Evolutionary conservation across 2,113 vertebrate genomes (phyloP), one percentile per base, ranked within the genome.

Genomic region (Rhineura floridana): DNA sequence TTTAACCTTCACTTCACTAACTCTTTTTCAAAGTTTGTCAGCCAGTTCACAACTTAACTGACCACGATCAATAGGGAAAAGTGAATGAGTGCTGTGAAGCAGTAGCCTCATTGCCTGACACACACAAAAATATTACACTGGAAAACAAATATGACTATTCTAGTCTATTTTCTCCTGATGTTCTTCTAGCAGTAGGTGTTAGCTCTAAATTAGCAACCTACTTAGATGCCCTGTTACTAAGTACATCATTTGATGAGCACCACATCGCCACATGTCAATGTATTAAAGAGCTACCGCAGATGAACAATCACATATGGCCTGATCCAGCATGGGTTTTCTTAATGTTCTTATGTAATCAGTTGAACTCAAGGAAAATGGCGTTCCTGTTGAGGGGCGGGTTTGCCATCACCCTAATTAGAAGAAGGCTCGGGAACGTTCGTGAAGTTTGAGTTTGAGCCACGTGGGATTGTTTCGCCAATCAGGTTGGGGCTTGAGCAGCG

Each of bases 21-120:
- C 52, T 25, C 48, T 5, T 78, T 25, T 39, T 44, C 62, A 87
- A 87, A 82, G 88, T 89, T 88, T 25, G 85, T 70, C 59, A 70
- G 46, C 1, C 13, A 46, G 46, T 76, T 89, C 19, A 59, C 15
- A n/a, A n/a, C 52, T 91, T 91, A 86, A 42, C 65, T 28, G 36
- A 82, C 21, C 65, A 39, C 23, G 25, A 23, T 69, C 39, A 65
- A 70, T 21, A 86, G 9, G 65, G 62, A 81, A n/a, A 70, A 84
- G 46, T 69, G 50, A 78, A 83, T 23, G 52, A 86, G 46, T 9
- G 52, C 5, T 62, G 30, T 91, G 70, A 23, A 82, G 55, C 7
- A 79, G 9, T 8, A n/a, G 4, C 19, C 6, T 75, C 6, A 50
- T 84, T 63, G 78, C 4, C 15, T 39, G 25, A 5, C 80, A 39